These are phyloP conservation scores for Erythrolamprus reginae DNA, from an alignment of 2,113 vertebrate species.

Conservation along the genomic window DNA sequence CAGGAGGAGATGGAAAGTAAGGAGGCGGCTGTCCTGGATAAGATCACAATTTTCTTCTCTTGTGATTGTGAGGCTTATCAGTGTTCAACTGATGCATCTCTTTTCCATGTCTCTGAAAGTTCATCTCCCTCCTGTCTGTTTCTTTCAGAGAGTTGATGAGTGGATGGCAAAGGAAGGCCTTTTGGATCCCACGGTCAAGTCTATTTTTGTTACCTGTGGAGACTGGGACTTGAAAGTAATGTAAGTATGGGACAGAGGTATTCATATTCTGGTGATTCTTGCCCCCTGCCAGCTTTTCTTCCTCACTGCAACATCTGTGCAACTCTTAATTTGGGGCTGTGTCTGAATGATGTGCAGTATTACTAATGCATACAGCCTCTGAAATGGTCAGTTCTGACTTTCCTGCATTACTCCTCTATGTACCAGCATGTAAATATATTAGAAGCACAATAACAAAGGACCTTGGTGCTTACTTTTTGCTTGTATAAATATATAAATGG, in stretches of 20 bases:
- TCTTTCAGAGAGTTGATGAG: slow-evolving; percentile 80
- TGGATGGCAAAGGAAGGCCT: slow-evolving; percentile 84
- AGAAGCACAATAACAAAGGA: not conserved
- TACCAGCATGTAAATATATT: not conserved
- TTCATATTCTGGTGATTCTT: not conserved
- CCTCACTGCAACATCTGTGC: not conserved
- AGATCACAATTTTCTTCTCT: slow-evolving; percentile 70
- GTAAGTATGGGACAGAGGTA: slow-evolving; percentile 71
- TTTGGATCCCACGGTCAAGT: slow-evolving; percentile 81
- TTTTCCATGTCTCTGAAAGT: slow-evolving; percentile 54
- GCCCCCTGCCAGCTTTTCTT: not conserved
- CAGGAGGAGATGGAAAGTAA: slow-evolving; percentile 47
- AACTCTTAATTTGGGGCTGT: not conserved
- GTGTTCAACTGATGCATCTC: slow-evolving; percentile 60
- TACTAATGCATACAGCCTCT: not conserved
- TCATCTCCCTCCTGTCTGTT: slow-evolving; percentile 70
- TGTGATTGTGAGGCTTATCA: slow-evolving; percentile 72
- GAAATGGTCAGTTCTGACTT: not conserved
- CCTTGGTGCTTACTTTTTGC: not conserved
- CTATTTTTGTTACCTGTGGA: slow-evolving; percentile 85
- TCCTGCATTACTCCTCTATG: not conserved
- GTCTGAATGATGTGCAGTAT: not conserved
- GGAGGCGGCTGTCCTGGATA: slow-evolving; percentile 43
- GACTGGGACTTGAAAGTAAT: slow-evolving; percentile 87
- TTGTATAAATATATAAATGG: not conserved